phyloP scores from a whole-genome alignment of 53 echinoderm and acorn worm species.

The Pentamera pediparva region DNA sequence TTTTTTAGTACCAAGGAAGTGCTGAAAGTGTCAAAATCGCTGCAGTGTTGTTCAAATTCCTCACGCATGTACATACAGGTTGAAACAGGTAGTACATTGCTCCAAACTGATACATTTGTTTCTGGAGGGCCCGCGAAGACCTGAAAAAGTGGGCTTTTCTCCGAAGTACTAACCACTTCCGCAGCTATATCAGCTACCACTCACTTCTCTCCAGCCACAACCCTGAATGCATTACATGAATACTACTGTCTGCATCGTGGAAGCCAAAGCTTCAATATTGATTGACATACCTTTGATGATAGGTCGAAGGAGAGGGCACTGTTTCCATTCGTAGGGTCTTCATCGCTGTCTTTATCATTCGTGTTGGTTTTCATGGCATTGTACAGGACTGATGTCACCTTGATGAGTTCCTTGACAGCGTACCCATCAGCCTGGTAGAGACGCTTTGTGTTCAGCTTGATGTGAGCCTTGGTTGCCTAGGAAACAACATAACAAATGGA shows the following conservation, averaged over 20 bases:
- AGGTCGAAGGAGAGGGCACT: constrained; percentile 85
- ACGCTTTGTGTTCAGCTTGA: constrained; percentile 97
- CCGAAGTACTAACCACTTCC: too few species aligned
- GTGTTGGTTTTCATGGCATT: constrained; percentile 92
- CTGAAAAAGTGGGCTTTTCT: too few species aligned
- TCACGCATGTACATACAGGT: too few species aligned
- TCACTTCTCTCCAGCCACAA: too few species aligned
- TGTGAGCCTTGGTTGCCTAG: constrained; percentile 99
- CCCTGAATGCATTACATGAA: too few species aligned
- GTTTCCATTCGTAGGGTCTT: constrained; percentile 43
- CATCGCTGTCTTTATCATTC: constrained; percentile 60
- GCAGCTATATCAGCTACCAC: too few species aligned
- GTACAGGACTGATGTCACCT: constrained; percentile 95
- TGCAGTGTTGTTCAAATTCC: too few species aligned
- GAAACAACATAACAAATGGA: background rate
- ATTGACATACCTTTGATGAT: constrained; percentile 77
- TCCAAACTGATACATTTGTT: too few species aligned
- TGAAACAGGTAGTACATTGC: too few species aligned
- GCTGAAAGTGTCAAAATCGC: too few species aligned
- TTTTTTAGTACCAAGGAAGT: too few species aligned
- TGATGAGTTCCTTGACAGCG: constrained; percentile 95
- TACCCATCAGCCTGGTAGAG: constrained; percentile 98
- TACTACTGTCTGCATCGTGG: background rate
- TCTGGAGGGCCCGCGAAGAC: too few species aligned
- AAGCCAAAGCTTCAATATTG: background rate